Evolutionary conservation across 2,113 vertebrate genomes (phyloP).

Genomic region (Astur gentilis): DNA sequence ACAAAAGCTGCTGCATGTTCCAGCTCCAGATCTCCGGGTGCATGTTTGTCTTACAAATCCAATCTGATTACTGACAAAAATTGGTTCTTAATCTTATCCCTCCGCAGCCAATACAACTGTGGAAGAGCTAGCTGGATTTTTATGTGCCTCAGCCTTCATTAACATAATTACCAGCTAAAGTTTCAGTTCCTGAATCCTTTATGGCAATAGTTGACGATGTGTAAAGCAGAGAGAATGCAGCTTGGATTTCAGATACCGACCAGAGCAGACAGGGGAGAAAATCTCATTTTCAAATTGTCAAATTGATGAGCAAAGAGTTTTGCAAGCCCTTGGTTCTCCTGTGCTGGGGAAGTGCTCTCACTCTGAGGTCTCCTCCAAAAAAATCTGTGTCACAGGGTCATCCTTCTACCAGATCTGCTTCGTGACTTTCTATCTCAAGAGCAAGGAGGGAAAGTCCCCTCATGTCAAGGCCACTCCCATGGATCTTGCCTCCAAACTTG

Average conservation of each 20-base stretch:
- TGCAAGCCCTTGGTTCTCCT: neutral
- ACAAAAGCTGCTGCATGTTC: neutral
- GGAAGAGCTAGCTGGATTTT: neutral
- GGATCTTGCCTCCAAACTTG: neutral
- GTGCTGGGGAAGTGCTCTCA: neutral
- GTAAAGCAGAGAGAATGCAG: neutral
- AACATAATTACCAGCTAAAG: neutral
- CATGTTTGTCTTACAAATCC: neutral
- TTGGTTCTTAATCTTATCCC: neutral
- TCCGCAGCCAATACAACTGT: neutral
- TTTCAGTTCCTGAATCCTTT: constrained; percentile 1
- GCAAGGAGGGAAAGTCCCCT: neutral
- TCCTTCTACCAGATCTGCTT: neutral
- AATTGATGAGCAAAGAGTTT: neutral
- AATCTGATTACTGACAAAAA: neutral
- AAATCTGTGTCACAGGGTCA: neutral
- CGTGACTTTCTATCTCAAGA: neutral
- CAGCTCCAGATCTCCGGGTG: neutral
- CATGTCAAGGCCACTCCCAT: neutral
- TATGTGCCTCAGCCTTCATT: constrained; percentile 10
- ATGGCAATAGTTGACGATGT: neutral
- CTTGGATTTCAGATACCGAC: neutral
- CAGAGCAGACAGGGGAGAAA: neutral
- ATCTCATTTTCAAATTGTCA: neutral
- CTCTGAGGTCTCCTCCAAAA: neutral